phyloP scores from a whole-genome alignment of 2,113 vertebrate genomes.

The Oreochromis aureus region DNA sequence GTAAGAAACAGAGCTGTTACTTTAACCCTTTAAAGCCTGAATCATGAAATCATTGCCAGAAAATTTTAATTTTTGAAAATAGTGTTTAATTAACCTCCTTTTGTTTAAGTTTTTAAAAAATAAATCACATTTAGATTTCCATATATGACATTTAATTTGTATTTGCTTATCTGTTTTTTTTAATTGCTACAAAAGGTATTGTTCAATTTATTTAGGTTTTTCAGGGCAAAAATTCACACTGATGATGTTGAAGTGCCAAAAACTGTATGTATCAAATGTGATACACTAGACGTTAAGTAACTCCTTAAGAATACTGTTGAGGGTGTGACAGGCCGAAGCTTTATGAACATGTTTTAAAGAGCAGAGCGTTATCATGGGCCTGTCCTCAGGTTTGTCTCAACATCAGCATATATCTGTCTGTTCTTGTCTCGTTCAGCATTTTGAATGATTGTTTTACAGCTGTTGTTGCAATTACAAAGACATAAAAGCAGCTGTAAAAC shows the following conservation, averaged over 20 bases:
- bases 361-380: background rate
- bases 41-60: background rate
- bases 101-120: background rate
- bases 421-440: background rate
- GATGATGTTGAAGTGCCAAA: background rate
- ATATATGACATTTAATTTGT: background rate
- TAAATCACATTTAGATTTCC: background rate
- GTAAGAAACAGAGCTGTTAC: background rate
- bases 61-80: background rate
- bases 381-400: background rate
- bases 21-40: rapidly evolving
- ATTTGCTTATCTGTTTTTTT: background rate
- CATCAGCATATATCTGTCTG: background rate
- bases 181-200: background rate
- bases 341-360: background rate
- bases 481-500: background rate
- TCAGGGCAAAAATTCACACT: background rate
- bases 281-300: background rate
- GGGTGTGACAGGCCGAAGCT: background rate
- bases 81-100: background rate
- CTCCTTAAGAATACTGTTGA: background rate
- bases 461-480: background rate
- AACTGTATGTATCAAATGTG: background rate
- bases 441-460: background rate
- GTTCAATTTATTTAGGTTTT: background rate